phyloP scores from a whole-genome alignment of 1,140 invertebrate genomes.

The Scylla paramamosain region DNA sequence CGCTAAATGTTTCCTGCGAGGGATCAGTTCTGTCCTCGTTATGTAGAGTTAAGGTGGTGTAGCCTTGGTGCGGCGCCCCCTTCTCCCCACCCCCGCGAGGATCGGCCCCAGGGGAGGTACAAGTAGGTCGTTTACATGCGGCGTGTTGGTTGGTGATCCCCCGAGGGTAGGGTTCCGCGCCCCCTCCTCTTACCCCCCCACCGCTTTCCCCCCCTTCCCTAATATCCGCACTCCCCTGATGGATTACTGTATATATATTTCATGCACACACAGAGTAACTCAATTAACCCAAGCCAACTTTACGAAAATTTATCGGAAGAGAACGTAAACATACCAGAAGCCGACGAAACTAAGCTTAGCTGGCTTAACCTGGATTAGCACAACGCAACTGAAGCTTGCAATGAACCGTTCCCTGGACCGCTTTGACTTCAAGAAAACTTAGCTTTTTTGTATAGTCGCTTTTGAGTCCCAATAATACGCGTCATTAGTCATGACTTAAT shows the following conservation, averaged over 20 bases:
- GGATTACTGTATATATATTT: background rate
- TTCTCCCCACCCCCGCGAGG: background rate
- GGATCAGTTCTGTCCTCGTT: conserved; percentile 6
- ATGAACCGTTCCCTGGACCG: no score
- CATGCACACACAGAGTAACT: background rate
- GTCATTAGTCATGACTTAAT: no score
- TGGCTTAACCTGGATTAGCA: no score
- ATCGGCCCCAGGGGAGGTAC: background rate
- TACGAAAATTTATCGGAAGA: no score
- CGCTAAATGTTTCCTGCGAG: background rate
- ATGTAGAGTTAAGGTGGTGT: background rate
- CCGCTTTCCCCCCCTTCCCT: background rate
- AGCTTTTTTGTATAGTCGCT: no score
- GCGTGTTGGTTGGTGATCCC: background rate
- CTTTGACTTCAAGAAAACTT: no score
- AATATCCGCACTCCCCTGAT: background rate
- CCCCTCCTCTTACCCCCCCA: no score
- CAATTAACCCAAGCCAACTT: background rate
- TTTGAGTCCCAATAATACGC: no score
- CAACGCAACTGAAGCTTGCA: no score
- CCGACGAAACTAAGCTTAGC: no score
- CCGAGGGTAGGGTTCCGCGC: background rate
- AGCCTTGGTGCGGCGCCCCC: background rate
- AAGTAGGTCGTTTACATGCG: conserved; percentile 3
- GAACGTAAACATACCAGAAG: no score